Evolutionary conservation across 2,113 vertebrate genomes (phyloP).

Genomic region (Leptodactylus fuscus): DNA sequence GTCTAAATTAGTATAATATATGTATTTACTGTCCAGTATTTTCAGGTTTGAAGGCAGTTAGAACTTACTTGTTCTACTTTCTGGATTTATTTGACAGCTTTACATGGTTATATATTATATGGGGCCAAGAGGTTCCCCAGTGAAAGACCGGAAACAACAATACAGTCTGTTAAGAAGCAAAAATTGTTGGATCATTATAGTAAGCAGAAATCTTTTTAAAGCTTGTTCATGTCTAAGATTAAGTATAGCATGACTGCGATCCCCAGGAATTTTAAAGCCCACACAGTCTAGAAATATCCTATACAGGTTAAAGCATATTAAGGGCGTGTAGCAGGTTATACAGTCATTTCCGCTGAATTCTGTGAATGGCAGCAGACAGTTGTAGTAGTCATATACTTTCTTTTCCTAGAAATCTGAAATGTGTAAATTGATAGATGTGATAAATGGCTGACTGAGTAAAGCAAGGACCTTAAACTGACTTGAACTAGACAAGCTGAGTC

Average conservation of each 20-base stretch:
- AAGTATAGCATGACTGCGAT: neutral
- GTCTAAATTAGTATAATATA: no score
- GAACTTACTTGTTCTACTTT: no score
- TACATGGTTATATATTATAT: no score
- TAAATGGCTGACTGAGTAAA: neutral
- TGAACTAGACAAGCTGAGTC: constrained; percentile 33
- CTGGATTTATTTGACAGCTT: no score
- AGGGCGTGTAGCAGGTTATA: neutral
- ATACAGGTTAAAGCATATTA: neutral
- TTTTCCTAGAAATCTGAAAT: neutral
- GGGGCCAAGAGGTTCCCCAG: no score
- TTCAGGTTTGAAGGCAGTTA: no score
- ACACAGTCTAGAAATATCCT: neutral
- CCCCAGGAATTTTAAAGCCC: neutral
- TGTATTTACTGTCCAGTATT: no score
- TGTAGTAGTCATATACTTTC: neutral
- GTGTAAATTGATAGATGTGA: neutral
- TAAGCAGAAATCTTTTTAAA: neutral
- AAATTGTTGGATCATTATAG: neutral
- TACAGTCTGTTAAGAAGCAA: neutral
- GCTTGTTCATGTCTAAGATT: neutral
- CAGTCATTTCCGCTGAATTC: constrained; percentile 16
- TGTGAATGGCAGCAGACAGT: neutral
- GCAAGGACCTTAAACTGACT: neutral
- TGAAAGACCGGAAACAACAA: no score